Evolutionary conservation across 2,888 invertebrate species (phyloP).

Genomic region (Mimas tiliae): DNA sequence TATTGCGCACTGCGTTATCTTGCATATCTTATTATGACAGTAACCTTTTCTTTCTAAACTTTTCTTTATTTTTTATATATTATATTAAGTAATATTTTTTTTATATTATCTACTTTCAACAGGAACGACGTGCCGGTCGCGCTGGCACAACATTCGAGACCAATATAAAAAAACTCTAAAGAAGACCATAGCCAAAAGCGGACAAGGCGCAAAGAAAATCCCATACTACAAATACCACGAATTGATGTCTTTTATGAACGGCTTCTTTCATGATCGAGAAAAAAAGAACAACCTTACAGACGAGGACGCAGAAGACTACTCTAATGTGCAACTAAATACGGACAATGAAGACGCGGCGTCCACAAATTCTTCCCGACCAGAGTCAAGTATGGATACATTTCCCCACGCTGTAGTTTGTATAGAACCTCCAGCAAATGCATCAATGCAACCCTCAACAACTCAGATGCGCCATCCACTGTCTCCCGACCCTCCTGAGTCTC

Average conservation of each 20-base stretch:
- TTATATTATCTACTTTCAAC: neutral
- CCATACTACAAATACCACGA: constrained; percentile 1
- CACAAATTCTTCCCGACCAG: neutral
- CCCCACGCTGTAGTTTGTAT: neutral
- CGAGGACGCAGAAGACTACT: neutral
- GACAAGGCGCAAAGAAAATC: neutral
- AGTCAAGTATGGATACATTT: neutral
- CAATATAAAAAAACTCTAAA: constrained; percentile 2
- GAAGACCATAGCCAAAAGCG: constrained; percentile 3
- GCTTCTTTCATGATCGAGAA: neutral
- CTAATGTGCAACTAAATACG: neutral
- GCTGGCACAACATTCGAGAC: neutral
- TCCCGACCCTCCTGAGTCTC: neutral
- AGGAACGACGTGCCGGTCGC: neutral
- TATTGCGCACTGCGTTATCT: too few relatives aligned
- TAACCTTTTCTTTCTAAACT: too few relatives aligned
- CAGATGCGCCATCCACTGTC: neutral
- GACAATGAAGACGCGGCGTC: neutral
- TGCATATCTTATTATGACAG: too few relatives aligned
- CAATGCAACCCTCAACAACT: neutral
- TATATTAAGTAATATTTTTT: neutral
- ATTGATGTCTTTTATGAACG: constrained; percentile 1
- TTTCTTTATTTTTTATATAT: too few relatives aligned
- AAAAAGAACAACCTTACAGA: neutral
- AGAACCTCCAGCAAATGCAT: neutral